These are phyloP conservation scores for Pseudomyrmex pallidus DNA, from an alignment of 1,140 invertebrate genomes.

Conservation along the genomic window DNA sequence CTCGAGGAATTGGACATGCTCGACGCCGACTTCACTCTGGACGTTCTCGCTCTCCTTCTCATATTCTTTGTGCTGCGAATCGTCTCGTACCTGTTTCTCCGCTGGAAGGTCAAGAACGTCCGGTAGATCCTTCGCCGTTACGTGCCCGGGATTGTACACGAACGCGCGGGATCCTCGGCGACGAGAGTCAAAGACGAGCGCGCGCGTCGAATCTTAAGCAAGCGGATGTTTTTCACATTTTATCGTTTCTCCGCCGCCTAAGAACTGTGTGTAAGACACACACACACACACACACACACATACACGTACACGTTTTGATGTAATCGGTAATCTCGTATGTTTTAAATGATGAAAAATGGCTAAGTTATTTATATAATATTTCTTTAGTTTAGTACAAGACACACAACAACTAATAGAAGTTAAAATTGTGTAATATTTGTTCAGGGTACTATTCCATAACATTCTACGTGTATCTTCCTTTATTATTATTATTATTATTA, in stretches of 20 bases:
- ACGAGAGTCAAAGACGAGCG: too few species aligned
- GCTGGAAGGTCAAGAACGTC: conserved; percentile 93
- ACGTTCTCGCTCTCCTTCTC: conserved; percentile 93
- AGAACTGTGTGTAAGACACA: not conserved
- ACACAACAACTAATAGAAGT: conserved; percentile 42
- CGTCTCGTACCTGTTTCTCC: conserved; percentile 95
- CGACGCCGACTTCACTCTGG: conserved; percentile 90
- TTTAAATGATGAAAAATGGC: not conserved
- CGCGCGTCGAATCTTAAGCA: not conserved
- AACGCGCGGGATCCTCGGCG: too few species aligned
- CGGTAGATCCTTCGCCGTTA: conserved; percentile 85
- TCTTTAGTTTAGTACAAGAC: conserved; percentile 47
- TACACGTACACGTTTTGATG: not conserved
- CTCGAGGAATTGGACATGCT: conserved; percentile 95
- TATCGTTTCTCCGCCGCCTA: not conserved
- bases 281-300: not conserved
- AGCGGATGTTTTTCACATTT: not conserved
- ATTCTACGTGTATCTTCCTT: conserved; percentile 9
- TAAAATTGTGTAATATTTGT: conserved; percentile 62
- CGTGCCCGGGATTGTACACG: too few species aligned
- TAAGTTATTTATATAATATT: conserved; percentile 69
- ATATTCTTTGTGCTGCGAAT: conserved; percentile 95
- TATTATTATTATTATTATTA: not conserved
- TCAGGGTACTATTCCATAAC: conserved; percentile 67
- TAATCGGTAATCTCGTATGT: conserved; percentile 43